Evolutionary conservation across 2,797 vertebrate species (phyloP), one percentile per base, ranked within the genome.

Genomic region (Xiphorhynchus erythropygius): DNA sequence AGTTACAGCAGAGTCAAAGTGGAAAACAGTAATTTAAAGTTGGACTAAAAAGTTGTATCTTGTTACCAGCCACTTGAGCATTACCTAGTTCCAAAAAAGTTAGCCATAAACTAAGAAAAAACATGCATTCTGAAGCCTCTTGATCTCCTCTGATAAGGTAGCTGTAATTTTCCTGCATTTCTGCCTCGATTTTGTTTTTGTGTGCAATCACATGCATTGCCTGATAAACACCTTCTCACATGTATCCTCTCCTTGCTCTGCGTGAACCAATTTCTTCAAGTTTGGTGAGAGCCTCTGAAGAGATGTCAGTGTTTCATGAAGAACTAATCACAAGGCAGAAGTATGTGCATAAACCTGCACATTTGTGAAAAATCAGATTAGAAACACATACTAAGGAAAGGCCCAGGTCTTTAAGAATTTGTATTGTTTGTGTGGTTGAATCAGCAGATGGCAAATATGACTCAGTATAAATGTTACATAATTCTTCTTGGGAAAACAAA

Each of bases 401-500:
- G 70, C 52, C 73, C 52, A 11, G 19, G 22, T 50, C 86, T 94
- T 95, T 73, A 89, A 89, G 64, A 80, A 93, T 94, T 90, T 53
- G 64, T 90, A 89, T 94, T 95, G 91, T 96, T 96, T 79, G 87
- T 93, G 83, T 94, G 57, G 44, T 90, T 80, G 78, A 90, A 89
- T 95, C 88, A 87, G 84, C 96, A 97, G 96, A 97, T 96, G 96
- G 96, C 80, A 89, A 94, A 95, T 93, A 92, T 96, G 95, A 96
- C 84, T 96, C 94, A 96, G 77, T 95, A 90, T 81, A 96, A 95
- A 94, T 0, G 81, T 96, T 97, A 93, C 71, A 93, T 96, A 96
- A 96, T 92, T 94, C 67, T 91, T 90, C 91, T 69, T 71, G 78
- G 83, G 88, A 95, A 94, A 96, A 95, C 76, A 93, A 96, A 95